phyloP scores from a whole-genome alignment of 2,113 vertebrate genomes.

The Charina bottae region DNA sequence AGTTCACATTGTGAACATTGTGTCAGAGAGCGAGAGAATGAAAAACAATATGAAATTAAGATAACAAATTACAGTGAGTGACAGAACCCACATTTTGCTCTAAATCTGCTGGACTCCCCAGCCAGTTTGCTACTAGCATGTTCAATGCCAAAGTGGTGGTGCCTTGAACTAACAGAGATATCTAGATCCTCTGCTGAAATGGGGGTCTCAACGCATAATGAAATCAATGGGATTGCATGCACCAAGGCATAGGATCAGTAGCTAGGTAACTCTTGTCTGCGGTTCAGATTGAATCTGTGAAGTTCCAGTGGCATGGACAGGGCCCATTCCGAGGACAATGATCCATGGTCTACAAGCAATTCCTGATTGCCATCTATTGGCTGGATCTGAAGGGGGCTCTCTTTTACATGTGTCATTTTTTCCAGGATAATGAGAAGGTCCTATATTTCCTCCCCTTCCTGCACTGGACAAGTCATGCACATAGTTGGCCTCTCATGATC shows the following conservation, averaged over 20 bases:
- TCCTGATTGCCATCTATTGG: background rate
- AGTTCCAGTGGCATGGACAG: background rate
- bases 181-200: background rate
- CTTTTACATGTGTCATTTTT: background rate
- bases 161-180: background rate
- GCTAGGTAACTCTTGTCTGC: background rate
- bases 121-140: background rate
- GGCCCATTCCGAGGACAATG: background rate
- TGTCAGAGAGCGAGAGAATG: slow-evolving; percentile 28
- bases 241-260: background rate
- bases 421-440: background rate
- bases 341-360: background rate
- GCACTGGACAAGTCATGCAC: background rate
- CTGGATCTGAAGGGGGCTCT: background rate
- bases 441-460: background rate
- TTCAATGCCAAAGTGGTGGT: background rate
- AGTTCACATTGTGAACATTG: slow-evolving; percentile 62
- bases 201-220: too few species aligned
- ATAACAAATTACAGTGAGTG: slow-evolving; percentile 33
- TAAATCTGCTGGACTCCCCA: background rate
- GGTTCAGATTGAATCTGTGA: background rate
- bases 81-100: slow-evolving; percentile 58
- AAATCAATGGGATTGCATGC: background rate
- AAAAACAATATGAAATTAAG: slow-evolving; percentile 29
- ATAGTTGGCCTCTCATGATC: background rate